Evolutionary conservation across 2,113 vertebrate species (phyloP).

Genomic region (Lagenorhynchus albirostris): DNA sequence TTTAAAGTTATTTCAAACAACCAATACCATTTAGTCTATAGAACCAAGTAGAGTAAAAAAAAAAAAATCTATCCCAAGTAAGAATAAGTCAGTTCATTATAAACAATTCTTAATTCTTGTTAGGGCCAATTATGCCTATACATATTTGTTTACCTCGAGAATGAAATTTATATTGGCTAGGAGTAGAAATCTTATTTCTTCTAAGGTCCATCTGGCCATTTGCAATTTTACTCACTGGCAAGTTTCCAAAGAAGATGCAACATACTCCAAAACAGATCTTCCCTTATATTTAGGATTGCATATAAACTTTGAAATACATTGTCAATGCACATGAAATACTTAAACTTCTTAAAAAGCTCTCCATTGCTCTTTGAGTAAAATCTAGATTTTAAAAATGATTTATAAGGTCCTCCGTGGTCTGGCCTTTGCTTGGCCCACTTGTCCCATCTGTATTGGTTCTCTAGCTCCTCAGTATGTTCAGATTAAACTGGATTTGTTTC

Average conservation of each 20-base stretch:
- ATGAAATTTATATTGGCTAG: background rate
- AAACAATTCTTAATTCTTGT: background rate
- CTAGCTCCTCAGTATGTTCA: accelerated
- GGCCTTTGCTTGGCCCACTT: background rate
- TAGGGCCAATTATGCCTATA: background rate
- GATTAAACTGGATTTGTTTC: background rate
- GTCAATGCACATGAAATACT: background rate
- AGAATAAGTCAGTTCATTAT: background rate
- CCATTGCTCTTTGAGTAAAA: background rate
- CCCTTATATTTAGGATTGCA: background rate
- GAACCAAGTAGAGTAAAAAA: background rate
- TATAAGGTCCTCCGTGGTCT: background rate
- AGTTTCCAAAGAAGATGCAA: background rate
- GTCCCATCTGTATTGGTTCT: background rate
- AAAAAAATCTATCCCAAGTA: background rate
- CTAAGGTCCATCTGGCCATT: background rate
- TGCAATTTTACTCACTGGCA: background rate
- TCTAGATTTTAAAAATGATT: background rate
- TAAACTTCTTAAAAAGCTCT: background rate
- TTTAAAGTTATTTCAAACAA: conserved; percentile 20
- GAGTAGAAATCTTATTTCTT: conserved; percentile 16
- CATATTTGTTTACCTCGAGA: background rate
- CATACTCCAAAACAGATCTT: background rate
- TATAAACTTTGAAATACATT: background rate
- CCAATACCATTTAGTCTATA: background rate